Conservation (phyloP, 2,797 vertebrate genomes). For the Chelidonichthys spinosus region DNA sequence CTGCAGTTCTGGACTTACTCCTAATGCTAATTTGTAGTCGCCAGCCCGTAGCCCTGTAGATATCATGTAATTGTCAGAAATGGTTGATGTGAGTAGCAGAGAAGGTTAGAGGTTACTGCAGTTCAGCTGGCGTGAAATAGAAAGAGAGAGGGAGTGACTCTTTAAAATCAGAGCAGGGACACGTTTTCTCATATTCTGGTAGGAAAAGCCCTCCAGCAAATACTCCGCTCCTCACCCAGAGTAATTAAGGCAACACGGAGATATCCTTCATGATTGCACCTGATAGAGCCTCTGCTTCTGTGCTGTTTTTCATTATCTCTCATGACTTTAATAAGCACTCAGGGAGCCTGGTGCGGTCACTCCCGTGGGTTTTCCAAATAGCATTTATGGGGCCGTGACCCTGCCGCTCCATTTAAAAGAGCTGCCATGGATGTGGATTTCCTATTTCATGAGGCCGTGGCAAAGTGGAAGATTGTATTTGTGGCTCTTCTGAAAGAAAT, state of each 20-base stretch:
- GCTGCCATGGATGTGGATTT: slow-evolving; percentile 34
- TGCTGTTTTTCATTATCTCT: slow-evolving; percentile 42
- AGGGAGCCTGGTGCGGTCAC: slow-evolving; percentile 39
- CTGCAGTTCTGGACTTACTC: slow-evolving; percentile 34
- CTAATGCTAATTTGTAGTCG: slow-evolving; percentile 26
- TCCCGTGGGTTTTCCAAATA: slow-evolving; percentile 53
- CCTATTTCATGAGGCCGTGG: slow-evolving; percentile 35
- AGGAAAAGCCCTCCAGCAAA: slow-evolving; percentile 30
- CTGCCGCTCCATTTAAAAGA: slow-evolving; percentile 54
- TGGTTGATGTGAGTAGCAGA: slow-evolving; percentile 15
- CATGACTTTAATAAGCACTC: slow-evolving; percentile 36
- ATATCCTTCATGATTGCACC: slow-evolving; percentile 26
- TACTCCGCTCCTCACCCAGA: slow-evolving; percentile 17
- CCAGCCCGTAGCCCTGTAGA: slow-evolving; percentile 16
- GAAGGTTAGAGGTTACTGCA: slow-evolving; percentile 13
- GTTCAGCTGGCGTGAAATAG: slow-evolving; percentile 21
- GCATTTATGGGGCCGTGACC: slow-evolving; percentile 58
- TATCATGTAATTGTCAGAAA: slow-evolving; percentile 25
- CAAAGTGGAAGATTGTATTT: slow-evolving; percentile 41
- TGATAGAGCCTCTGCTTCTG: slow-evolving; percentile 9
- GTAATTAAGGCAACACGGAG: slow-evolving; percentile 32
- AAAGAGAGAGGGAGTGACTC: background rate
- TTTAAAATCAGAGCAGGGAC: background rate
- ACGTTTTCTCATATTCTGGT: slow-evolving; percentile 20
- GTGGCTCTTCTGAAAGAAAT: slow-evolving; percentile 43